Percentiles rank a stretch among this genome's conserved stretches.
These are phyloP conservation scores for Hemibagrus wyckioides DNA, from an alignment of 2,113 vertebrate species.

Conservation along the genomic window DNA sequence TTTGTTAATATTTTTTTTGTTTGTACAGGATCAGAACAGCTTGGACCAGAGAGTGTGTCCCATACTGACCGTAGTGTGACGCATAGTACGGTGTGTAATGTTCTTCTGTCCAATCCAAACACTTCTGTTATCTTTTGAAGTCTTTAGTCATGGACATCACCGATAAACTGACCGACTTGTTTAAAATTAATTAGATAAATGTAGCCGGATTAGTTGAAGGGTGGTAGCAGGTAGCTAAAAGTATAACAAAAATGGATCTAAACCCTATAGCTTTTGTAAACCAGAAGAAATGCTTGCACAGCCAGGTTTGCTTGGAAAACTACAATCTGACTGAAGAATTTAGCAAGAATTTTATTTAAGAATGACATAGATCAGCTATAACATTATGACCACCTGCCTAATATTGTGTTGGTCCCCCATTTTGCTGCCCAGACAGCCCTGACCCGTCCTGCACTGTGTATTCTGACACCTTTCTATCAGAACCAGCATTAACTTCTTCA, in stretches of 20 bases:
- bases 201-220: background rate
- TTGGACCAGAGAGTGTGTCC: conserved; percentile 21
- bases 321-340: background rate
- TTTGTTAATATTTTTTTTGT: conserved; percentile 19
- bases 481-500: too few relatives aligned
- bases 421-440: too few relatives aligned
- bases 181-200: background rate
- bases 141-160: background rate
- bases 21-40: conserved; percentile 53
- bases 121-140: background rate
- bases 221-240: background rate
- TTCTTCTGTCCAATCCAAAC: background rate
- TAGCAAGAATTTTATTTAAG: background rate
- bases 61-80: conserved; percentile 29
- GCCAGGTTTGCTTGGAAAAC: background rate
- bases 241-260: background rate
- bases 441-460: too few relatives aligned
- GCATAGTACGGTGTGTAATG: conserved; percentile 61
- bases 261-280: background rate
- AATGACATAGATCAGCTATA: background rate
- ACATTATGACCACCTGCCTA: too few relatives aligned
- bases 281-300: background rate
- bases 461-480: too few relatives aligned
- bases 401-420: too few relatives aligned
- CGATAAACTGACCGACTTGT: background rate